Conservation (phyloP, 1,140 invertebrate genomes). For the Nasonia giraulti region DNA sequence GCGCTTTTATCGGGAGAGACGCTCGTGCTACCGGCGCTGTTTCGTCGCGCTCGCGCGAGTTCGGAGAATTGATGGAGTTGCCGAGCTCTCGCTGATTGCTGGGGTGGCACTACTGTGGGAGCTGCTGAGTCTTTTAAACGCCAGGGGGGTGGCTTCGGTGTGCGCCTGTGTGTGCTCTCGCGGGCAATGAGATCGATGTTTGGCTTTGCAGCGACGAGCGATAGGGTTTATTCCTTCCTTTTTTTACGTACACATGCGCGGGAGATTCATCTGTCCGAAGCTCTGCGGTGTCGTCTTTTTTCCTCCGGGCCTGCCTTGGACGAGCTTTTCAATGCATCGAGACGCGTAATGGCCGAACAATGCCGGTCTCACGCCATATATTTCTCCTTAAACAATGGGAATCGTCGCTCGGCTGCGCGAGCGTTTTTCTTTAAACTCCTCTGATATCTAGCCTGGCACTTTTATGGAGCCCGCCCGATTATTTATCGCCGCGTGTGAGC, state of each 20-base stretch:
- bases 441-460: conserved; percentile 54
- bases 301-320: not conserved
- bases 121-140: not conserved
- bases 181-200: not conserved
- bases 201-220: not conserved
- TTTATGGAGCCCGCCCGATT: conserved; percentile 43
- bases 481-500: conserved; percentile 33
- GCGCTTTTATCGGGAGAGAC: conserved; percentile 4
- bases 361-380: conserved; percentile 45
- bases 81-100: conserved; percentile 16
- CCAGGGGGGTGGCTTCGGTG: not conserved
- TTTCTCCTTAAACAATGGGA: conserved; percentile 49
- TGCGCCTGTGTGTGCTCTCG: not conserved
- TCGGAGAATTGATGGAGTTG: not conserved
- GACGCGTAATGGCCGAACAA: conserved; percentile 41
- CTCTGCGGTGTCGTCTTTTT: not conserved
- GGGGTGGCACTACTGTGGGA: not conserved
- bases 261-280: not conserved
- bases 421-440: conserved; percentile 48
- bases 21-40: not conserved
- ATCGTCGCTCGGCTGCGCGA: conserved; percentile 25
- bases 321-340: conserved; percentile 8
- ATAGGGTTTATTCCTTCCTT: not conserved
- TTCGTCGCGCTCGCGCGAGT: not conserved
- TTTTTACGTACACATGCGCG: not conserved